Evolutionary conservation across 1,140 invertebrate species (phyloP), one percentile per base, ranked within the genome.

Genomic region (Bemisia tabaci): DNA sequence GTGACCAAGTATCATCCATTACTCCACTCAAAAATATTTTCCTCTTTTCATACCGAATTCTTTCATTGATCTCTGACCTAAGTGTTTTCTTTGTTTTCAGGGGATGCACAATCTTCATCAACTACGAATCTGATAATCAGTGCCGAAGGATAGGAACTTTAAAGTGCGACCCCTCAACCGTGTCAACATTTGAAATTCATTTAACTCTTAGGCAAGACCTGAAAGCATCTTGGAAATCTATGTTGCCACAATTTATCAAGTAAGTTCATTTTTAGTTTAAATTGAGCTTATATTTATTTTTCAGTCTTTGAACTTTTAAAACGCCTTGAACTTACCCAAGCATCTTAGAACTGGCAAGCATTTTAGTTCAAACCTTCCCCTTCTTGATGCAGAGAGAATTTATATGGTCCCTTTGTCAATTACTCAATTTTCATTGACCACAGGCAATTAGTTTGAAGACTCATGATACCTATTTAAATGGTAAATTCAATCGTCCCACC

Each of bases 101-200:
- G 65, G 88, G 88, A 23, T 88, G 87, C 70, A 87, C 86, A 0
- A 78, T 91, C 22, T 89, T 87, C 73, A 83, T 91, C 22, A 85
- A 86, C 73, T 89, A 90, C 68, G 86, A 88, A 73, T 85, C 83
- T 2, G 81, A 82, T 69, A 79, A 80, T 64, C 78, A 83, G 63
- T 82, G 82, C 70, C 77, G 81, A 71, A 77, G 80, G 73, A 78
- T 90, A 59, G 81, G 81, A 70, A 83, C 84, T 65, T 83, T 94
- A 76, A 88, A 89, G 74, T 88, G 89, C 72, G 90, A 94, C 78
- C 86, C 87, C 39, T 84, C 84, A 72, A 89, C 88, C 12, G 86
- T 92, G 39, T 87, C 90, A 24, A 94, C 91, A 24, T 93, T 93
- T 73, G 90, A 93, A 77, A 80, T 92, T 67, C 89, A 88, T 75